Conservation (phyloP, 2,113 vertebrate species). For the Australoheros scitulus region DNA sequence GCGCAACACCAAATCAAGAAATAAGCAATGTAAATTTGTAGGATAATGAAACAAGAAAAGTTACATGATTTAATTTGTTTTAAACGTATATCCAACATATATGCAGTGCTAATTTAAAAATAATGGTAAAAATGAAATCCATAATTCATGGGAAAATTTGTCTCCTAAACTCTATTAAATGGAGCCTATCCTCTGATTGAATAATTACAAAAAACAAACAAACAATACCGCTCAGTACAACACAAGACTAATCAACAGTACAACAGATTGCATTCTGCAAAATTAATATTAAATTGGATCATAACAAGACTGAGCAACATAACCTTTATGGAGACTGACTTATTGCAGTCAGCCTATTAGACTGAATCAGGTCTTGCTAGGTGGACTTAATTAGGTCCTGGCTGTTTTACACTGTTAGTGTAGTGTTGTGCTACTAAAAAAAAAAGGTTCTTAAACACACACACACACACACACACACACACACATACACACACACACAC, state of each 20-base stretch:
- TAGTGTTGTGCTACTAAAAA: background rate
- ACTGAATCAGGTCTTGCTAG: background rate
- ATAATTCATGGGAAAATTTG: background rate
- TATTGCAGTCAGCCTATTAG: background rate
- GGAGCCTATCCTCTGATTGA: background rate
- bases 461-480: too few relatives aligned
- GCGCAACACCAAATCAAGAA: background rate
- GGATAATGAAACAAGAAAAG: background rate
- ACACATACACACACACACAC: background rate
- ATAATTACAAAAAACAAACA: background rate
- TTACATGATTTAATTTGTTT: background rate
- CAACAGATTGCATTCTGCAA: background rate
- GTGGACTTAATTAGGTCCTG: background rate
- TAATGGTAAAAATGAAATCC: background rate
- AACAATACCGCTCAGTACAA: background rate
- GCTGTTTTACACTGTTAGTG: background rate
- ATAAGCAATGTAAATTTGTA: background rate
- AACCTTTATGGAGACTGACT: background rate
- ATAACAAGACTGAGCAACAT: constrained; percentile 1
- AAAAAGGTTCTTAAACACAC: background rate
- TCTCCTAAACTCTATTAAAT: background rate
- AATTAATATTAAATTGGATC: constrained; percentile 4
- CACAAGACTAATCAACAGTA: background rate
- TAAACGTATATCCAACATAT: background rate
- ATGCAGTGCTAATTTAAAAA: background rate